Base-by-base conservation (phyloP, 2,888 invertebrate genomes). In the Acronicta alni region DNA sequence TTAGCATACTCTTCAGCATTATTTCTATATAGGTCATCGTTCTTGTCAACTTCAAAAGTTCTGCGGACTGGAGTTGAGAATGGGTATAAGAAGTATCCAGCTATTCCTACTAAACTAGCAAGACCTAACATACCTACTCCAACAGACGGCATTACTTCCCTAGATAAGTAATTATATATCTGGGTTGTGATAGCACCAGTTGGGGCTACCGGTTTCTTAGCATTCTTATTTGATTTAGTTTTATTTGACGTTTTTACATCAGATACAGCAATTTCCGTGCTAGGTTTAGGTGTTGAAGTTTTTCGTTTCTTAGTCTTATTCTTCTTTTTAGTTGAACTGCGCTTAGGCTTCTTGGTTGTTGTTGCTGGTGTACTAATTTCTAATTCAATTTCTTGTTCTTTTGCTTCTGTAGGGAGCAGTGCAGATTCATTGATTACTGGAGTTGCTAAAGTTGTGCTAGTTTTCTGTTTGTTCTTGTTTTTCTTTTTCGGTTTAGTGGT, bases 71-170 rank as follows among this genome's bases (percentile, higher is more conserved):
- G 95, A 8, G 95, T 95, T 1, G 96, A 94, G 67, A 97, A 97
- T 5, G 97, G 97, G 89, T 97, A 97, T 17, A 97, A 89, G 84
- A 97, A 96, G 75, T 97, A 97, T 53, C 97, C 96, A 32, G 97
- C 97, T 35, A 97, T 85, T 2, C 97, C 97, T 2, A 96, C 96
- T 38, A 96, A 95, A 61, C 97, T 95, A 62, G 97, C 96, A 41
- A 97, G 86, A 1, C 97, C 97, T 12, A 97, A 95, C 17, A 97
- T 89, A 75, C 97, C 97, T 0, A 97, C 96, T 0, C 97, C 97
- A 17, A 97, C 96, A 30, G 97, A 96, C 0, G 97, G 97, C 96
- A 97, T 97, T 0, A 97, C 96, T 91, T 97, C 97, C 74, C 97
- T 94, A 3, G 97, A 97, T 39, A 97, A 88, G 78, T 97, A 97